phyloP scores from a whole-genome alignment of 2,888 invertebrate species.

The Emesis russula region DNA sequence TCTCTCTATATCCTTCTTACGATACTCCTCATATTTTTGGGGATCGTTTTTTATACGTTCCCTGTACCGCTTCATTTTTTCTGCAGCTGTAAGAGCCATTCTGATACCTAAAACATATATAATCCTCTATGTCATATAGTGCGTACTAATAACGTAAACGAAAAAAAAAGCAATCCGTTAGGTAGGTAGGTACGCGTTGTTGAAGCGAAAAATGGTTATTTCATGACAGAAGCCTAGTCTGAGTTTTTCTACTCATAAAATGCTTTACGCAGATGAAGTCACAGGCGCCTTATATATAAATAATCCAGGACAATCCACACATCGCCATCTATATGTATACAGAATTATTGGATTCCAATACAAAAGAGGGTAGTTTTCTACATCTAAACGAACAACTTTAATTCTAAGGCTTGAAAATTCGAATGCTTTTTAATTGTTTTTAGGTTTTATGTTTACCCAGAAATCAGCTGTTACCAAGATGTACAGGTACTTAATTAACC shows the following conservation, averaged over 20 bases:
- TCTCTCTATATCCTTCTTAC: conserved; percentile 40
- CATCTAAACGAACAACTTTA: background rate
- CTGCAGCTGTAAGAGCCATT: conserved; percentile 37
- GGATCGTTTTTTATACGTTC: conserved; percentile 50
- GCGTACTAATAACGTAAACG: background rate
- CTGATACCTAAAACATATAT: conserved; percentile 35
- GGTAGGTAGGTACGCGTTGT: conserved; percentile 14
- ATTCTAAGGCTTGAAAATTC: too few relatives aligned
- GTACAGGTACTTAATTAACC: background rate
- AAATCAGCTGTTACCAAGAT: background rate
- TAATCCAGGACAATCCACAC: too few relatives aligned
- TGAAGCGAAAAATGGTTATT: too few relatives aligned
- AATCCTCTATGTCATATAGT: conserved; percentile 36
- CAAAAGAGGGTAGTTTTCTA: too few relatives aligned
- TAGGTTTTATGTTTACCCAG: background rate
- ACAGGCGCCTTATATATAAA: too few relatives aligned
- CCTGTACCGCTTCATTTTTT: conserved; percentile 43
- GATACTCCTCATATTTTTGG: conserved; percentile 44
- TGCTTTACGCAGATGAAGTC: too few relatives aligned
- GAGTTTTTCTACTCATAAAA: too few relatives aligned
- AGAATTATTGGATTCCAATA: too few relatives aligned
- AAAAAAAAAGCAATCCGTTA: background rate
- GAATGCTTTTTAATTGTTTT: background rate
- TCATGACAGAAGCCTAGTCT: too few relatives aligned
- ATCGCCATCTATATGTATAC: too few relatives aligned